Evolutionary conservation across 2,113 vertebrate species (phyloP).

Genomic region (Ammodytes marinus): DNA sequence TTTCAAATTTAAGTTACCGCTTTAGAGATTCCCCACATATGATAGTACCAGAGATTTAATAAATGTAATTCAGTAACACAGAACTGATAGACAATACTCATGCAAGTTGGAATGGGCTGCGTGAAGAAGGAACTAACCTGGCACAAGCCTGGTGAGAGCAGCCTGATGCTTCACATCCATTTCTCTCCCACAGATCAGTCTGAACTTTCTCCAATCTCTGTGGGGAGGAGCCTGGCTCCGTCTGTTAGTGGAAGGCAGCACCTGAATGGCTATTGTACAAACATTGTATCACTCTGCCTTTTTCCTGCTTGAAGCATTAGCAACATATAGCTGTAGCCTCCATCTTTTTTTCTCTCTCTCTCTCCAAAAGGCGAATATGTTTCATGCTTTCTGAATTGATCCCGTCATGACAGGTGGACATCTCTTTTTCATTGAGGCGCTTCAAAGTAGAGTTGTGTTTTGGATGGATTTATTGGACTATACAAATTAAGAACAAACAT

Average conservation of each 20-base stretch:
- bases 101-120: too few relatives aligned
- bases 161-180: too few relatives aligned
- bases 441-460: not conserved
- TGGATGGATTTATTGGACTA: not conserved
- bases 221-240: too few relatives aligned
- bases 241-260: too few relatives aligned
- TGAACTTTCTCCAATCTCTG: too few relatives aligned
- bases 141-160: not conserved
- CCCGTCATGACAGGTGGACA: not conserved
- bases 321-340: not conserved
- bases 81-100: not conserved
- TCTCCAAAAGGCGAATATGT: not conserved
- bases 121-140: not conserved
- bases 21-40: conserved; percentile 16
- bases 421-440: not conserved
- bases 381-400: not conserved
- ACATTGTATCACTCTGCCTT: not conserved
- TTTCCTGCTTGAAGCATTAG: not conserved
- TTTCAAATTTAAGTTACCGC: not conserved
- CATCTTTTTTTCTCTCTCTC: conserved; percentile 6
- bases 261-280: too few relatives aligned
- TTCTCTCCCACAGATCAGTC: too few relatives aligned
- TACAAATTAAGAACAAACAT: not conserved
- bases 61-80: not conserved
- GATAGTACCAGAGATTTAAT: conserved; percentile 3